These are phyloP conservation scores for Mormyrus iriodes DNA, from an alignment of 2,113 vertebrate species.

Conservation along the genomic window DNA sequence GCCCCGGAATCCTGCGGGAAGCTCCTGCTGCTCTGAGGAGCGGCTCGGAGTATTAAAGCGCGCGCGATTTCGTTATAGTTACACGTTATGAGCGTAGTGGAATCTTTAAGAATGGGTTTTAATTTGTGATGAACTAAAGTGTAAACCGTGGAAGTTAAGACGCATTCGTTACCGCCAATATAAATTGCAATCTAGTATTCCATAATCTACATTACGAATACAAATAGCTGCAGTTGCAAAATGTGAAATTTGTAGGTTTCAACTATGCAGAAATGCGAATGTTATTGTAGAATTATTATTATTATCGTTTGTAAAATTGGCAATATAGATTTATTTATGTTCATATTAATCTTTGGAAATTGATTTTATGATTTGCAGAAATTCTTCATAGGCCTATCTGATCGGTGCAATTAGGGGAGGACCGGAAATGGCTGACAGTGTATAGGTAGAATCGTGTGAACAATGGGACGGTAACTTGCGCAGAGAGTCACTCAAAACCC, in stretches of 20 bases:
- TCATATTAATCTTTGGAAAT: not conserved
- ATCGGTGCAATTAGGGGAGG: not conserved
- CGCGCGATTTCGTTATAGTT: not conserved
- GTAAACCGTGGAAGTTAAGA: not conserved
- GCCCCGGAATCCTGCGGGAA: conserved; percentile 49
- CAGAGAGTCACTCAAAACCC: not conserved
- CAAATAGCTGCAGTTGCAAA: not conserved
- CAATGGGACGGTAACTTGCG: not conserved
- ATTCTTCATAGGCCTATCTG: not conserved
- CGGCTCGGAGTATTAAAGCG: conserved; percentile 4
- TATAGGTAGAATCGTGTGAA: not conserved
- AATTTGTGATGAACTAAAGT: not conserved
- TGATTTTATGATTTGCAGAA: not conserved
- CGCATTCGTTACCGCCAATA: not conserved
- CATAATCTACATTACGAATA: not conserved
- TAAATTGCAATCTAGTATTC: not conserved
- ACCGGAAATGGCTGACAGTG: not conserved
- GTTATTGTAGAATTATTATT: not conserved
- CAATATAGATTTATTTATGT: not conserved
- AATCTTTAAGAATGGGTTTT: not conserved
- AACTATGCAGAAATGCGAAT: not conserved
- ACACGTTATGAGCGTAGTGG: not conserved
- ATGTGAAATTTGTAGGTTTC: not conserved
- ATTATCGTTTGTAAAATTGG: not conserved
- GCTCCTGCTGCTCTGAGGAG: conserved; percentile 25